phyloP scores from a whole-genome alignment of 1,140 invertebrate genomes.

The Drosophila kepulauana region DNA sequence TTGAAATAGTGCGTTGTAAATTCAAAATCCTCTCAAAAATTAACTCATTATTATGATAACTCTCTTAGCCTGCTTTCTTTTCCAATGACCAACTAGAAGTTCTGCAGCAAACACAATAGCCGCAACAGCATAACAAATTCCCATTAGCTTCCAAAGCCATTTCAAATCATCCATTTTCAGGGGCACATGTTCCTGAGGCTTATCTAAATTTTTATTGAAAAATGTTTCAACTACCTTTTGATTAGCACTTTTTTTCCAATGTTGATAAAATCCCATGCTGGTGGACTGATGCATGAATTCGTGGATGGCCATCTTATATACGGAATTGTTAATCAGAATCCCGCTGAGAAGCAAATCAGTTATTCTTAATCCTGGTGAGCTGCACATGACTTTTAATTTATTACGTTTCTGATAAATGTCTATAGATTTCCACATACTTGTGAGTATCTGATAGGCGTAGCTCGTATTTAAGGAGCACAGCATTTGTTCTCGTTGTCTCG shows the following conservation, averaged over 20 bases:
- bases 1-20: no score
- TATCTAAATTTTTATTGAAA: neutral
- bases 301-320: constrained; percentile 1
- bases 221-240: neutral
- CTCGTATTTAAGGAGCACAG: constrained; percentile 5
- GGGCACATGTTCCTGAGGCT: neutral
- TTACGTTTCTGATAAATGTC: neutral
- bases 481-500: neutral
- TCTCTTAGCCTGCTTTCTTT: no score
- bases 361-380: neutral
- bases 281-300: neutral
- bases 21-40: no score
- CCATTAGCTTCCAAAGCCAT: constrained; percentile 27
- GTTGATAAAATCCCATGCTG: neutral
- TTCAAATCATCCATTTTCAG: constrained; percentile 15
- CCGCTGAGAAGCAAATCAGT: neutral
- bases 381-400: neutral
- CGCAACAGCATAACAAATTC: constrained; percentile 12
- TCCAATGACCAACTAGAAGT: no score
- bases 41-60: no score
- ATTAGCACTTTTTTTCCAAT: neutral
- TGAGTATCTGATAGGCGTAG: constrained; percentile 8
- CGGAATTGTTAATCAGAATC: constrained; percentile 23
- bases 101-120: neutral
- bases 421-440: neutral